Percentiles rank a stretch among this genome's conserved stretches.
Evolutionary conservation across 2,888 invertebrate species (phyloP).

Genomic region (Caradrina clavipalpis): DNA sequence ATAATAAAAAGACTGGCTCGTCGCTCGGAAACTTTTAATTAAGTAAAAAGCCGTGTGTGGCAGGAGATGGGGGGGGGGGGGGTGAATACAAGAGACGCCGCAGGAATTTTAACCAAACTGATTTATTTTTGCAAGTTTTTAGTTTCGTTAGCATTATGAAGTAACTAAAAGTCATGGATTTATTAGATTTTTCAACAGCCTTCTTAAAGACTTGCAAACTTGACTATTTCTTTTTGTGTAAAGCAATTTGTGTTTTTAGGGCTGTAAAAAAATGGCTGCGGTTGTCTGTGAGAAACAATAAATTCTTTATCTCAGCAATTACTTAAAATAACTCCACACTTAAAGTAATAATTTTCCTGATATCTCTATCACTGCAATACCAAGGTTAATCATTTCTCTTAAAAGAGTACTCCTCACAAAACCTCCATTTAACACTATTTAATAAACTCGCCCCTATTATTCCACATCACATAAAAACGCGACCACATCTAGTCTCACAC

Average conservation of each 20-base stretch:
- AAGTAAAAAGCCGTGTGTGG: slow-evolving; percentile 62
- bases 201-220: no score
- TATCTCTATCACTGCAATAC: no score
- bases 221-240: no score
- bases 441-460: background rate
- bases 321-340: no score
- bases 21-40: slow-evolving; percentile 70
- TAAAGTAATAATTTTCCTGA: no score
- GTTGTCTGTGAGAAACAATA: no score
- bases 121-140: slow-evolving; percentile 3
- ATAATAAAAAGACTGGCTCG: slow-evolving; percentile 43
- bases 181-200: no score
- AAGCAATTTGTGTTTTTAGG: no score
- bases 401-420: background rate
- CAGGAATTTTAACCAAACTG: background rate
- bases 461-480: background rate
- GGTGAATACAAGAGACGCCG: slow-evolving; percentile 13
- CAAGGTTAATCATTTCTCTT: background rate
- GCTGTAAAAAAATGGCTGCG: no score
- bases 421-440: background rate
- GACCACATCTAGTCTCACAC: slow-evolving; percentile 25
- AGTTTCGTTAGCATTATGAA: background rate
- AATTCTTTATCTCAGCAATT: no score
- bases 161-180: no score
- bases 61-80: background rate